Percentiles rank a stretch among this genome's conserved stretches.
phyloP scores from a whole-genome alignment of 2,797 vertebrate species.

The Chlorospingus semifuscus region DNA sequence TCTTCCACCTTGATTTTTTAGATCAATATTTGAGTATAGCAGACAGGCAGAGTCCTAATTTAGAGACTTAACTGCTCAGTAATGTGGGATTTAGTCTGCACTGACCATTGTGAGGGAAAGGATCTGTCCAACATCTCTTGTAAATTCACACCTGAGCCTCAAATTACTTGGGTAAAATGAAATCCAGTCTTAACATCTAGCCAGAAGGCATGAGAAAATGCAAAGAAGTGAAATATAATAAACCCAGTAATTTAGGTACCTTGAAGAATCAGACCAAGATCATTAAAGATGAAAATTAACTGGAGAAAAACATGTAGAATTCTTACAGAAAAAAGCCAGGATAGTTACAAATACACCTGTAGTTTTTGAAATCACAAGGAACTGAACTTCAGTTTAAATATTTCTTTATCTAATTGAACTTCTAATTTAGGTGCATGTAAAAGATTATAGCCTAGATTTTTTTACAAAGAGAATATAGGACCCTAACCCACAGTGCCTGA shows the following conservation, averaged over 20 bases:
- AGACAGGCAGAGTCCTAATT: not conserved
- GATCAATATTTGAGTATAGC: not conserved
- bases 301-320: not conserved
- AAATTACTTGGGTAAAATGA: not conserved
- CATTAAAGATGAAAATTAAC: not conserved
- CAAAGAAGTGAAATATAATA: not conserved
- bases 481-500: not conserved
- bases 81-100: not conserved
- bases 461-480: not conserved
- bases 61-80: not conserved
- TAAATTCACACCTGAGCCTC: not conserved
- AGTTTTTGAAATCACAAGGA: not conserved
- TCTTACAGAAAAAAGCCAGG: not conserved
- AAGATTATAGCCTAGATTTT: not conserved
- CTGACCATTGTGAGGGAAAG: not conserved
- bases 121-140: not conserved
- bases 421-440: not conserved
- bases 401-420: not conserved
- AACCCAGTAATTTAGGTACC: not conserved
- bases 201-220: not conserved
- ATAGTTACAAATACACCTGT: not conserved
- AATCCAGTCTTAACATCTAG: not conserved
- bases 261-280: not conserved
- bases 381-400: not conserved
- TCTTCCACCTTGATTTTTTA: not conserved